Evolutionary conservation across 2,797 vertebrate genomes (phyloP).

Genomic region (Myotis myotis): DNA sequence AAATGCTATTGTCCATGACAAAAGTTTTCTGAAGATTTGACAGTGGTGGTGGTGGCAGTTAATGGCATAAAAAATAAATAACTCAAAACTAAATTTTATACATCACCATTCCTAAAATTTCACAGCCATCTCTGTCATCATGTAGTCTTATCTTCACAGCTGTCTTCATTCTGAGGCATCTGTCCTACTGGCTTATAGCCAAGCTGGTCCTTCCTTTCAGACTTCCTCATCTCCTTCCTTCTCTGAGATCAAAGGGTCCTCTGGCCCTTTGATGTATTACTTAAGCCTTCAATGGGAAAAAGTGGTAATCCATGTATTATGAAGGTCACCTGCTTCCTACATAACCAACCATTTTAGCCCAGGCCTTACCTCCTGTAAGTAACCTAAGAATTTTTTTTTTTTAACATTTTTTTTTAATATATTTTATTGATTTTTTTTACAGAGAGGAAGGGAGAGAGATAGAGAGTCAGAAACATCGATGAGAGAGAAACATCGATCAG

Average conservation of each 20-base stretch:
- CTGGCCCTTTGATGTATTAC: background rate
- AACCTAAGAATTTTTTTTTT: background rate
- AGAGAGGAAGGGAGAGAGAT: no score
- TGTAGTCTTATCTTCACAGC: background rate
- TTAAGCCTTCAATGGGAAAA: background rate
- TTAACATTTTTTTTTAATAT: no score
- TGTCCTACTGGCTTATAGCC: background rate
- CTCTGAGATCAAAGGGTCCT: background rate
- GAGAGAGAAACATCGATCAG: no score
- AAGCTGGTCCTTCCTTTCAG: background rate
- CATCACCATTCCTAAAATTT: background rate
- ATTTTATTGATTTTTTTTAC: no score
- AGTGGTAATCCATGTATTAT: background rate
- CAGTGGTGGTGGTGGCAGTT: background rate
- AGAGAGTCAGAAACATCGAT: no score
- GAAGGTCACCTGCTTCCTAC: background rate
- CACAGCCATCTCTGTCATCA: background rate
- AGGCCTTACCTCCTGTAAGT: background rate
- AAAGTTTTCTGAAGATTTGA: background rate
- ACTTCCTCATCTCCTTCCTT: background rate
- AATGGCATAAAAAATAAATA: background rate
- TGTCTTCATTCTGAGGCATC: background rate
- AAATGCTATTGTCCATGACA: background rate
- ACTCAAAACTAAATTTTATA: background rate
- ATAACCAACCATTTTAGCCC: background rate